These are phyloP conservation scores for Tragelaphus scriptus DNA, from an alignment of 2,113 vertebrate species.

Conservation along the genomic window DNA sequence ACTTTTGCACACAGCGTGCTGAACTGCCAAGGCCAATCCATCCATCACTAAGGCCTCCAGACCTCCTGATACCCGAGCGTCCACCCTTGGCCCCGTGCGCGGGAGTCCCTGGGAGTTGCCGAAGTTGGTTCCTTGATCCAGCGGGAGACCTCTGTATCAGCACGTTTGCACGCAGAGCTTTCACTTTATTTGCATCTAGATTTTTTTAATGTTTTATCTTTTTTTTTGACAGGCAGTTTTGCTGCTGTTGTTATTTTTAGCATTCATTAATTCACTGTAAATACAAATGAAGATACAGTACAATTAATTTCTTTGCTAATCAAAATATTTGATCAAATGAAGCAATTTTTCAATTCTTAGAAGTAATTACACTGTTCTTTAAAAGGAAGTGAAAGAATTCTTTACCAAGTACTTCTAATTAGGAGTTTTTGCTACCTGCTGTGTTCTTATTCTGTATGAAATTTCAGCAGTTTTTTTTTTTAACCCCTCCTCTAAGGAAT, in stretches of 20 bases:
- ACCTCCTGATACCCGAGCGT: fast-evolving
- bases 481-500: not conserved
- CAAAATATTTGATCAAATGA: slow-evolving; percentile 76
- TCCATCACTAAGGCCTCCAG: fast-evolving
- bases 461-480: not conserved
- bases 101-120: not conserved
- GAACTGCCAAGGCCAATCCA: fast-evolving
- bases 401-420: slow-evolving; percentile 26
- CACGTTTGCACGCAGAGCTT: fast-evolving
- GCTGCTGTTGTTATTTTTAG: slow-evolving; percentile 69
- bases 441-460: not conserved
- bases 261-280: slow-evolving; percentile 67
- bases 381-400: not conserved
- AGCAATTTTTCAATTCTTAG: slow-evolving; percentile 66
- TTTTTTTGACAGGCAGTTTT: slow-evolving; percentile 48
- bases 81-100: fast-evolving
- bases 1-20: fast-evolving
- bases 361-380: slow-evolving; percentile 51
- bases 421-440: slow-evolving; percentile 45
- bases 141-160: fast-evolving
- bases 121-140: fast-evolving
- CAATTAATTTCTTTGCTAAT: slow-evolving; percentile 75
- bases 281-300: slow-evolving; percentile 73
- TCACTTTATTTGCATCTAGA: not conserved
- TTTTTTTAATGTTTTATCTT: not conserved